Evolutionary conservation across 2,797 vertebrate genomes (phyloP).

Genomic region (Spatula versicolor): DNA sequence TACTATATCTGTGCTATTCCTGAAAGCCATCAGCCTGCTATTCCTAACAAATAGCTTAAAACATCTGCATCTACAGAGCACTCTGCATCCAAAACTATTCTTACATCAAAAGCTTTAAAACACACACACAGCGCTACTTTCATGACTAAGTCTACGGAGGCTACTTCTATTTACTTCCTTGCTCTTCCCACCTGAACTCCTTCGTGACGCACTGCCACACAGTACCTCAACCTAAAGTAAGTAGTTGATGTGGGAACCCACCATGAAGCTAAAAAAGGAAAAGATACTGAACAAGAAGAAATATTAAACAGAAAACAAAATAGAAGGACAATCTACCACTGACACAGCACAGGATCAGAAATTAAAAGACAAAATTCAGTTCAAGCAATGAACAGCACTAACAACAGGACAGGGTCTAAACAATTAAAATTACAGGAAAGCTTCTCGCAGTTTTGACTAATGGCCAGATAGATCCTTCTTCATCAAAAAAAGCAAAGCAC

Average conservation of each 20-base stretch:
- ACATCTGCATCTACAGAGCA: not conserved
- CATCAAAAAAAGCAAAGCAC: not conserved
- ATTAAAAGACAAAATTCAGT: not conserved
- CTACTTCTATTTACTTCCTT: not conserved
- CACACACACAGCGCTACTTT: not conserved
- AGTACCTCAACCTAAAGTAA: not conserved
- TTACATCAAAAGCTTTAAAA: not conserved
- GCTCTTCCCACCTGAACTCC: not conserved
- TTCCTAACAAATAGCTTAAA: not conserved
- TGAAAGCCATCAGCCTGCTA: not conserved
- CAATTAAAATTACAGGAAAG: not conserved
- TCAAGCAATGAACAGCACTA: not conserved
- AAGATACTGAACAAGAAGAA: not conserved
- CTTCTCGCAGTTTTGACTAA: not conserved
- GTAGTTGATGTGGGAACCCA: not conserved
- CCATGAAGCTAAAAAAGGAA: not conserved
- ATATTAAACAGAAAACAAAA: not conserved
- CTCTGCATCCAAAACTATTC: not conserved
- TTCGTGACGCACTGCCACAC: not conserved
- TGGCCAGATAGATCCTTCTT: not conserved
- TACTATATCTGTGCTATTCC: not conserved
- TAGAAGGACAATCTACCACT: not conserved
- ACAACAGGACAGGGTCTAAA: not conserved
- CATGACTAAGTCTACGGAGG: not conserved
- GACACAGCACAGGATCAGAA: not conserved